Conservation (phyloP, 2,888 invertebrate species). For the Fissipunctia ypsillon region DNA sequence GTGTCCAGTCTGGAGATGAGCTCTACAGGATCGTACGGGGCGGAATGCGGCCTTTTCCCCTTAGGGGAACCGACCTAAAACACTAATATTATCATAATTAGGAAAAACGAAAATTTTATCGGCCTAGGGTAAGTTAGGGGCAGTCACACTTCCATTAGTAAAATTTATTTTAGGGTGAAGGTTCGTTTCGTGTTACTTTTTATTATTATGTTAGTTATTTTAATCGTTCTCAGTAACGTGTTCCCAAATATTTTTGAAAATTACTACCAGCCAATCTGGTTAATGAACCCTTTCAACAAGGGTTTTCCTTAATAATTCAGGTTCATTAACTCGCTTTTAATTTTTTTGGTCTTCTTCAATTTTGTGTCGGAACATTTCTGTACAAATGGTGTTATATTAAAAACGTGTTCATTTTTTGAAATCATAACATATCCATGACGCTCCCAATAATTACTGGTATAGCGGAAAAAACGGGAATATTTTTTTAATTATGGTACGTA, state of each 20-base stretch:
- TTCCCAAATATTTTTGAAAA: constrained; percentile 2
- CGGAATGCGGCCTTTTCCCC: too few relatives aligned
- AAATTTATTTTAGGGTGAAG: background rate
- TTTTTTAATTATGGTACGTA: background rate
- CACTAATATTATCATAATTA: too few relatives aligned
- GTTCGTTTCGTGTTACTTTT: background rate
- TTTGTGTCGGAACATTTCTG: background rate
- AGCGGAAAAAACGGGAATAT: too few relatives aligned
- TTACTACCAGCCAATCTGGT: background rate
- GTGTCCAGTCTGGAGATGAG: too few relatives aligned
- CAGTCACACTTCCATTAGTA: background rate
- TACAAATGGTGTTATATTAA: background rate
- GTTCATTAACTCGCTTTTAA: constrained; percentile 30
- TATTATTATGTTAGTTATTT: too few relatives aligned
- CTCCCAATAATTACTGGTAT: background rate
- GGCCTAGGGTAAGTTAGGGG: too few relatives aligned
- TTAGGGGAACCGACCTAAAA: too few relatives aligned
- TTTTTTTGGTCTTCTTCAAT: constrained; percentile 17
- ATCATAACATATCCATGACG: too few relatives aligned
- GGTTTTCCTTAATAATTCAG: constrained; percentile 10
- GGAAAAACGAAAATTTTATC: too few relatives aligned
- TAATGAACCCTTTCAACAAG: constrained; percentile 22
- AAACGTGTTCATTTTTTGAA: background rate
- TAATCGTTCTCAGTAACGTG: constrained; percentile 6
- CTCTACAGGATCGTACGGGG: too few relatives aligned